phyloP scores from a whole-genome alignment of 2,888 invertebrate species.

The Nemotelus nigrinus region DNA sequence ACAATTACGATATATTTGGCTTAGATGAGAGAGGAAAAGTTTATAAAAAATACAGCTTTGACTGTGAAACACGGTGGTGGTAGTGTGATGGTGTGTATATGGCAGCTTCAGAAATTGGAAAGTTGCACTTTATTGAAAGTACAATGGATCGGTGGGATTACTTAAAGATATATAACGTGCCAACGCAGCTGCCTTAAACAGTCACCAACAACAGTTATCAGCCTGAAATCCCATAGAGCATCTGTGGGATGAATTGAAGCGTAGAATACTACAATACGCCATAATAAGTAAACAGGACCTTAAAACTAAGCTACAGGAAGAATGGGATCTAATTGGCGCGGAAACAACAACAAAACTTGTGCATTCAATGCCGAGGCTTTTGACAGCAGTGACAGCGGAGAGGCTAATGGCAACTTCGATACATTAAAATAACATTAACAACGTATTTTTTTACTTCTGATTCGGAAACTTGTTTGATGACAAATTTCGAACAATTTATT shows the following conservation, averaged over 20 bases:
- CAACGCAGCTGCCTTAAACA: not conserved
- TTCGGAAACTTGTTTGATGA: not conserved
- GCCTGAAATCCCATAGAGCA: not conserved
- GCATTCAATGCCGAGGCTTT: not conserved
- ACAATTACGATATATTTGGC: too few species aligned
- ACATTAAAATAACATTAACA: not conserved
- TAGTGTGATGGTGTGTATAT: too few species aligned
- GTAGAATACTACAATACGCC: not conserved
- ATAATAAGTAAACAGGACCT: not conserved
- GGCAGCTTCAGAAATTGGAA: too few species aligned
- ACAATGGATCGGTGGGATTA: too few species aligned
- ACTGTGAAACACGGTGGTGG: too few species aligned
- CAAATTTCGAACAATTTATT: not conserved
- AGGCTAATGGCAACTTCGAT: not conserved
- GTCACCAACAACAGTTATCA: not conserved
- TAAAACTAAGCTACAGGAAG: not conserved
- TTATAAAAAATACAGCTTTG: too few species aligned
- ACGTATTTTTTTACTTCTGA: not conserved
- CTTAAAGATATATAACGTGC: not conserved
- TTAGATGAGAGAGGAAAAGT: too few species aligned
- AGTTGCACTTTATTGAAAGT: too few species aligned
- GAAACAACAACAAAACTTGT: not conserved
- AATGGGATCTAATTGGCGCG: not conserved
- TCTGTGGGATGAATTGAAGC: not conserved
- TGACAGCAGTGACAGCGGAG: too few species aligned